phyloP scores from a whole-genome alignment of 2,888 invertebrate genomes.

The Ctenicera cuprea region DNA sequence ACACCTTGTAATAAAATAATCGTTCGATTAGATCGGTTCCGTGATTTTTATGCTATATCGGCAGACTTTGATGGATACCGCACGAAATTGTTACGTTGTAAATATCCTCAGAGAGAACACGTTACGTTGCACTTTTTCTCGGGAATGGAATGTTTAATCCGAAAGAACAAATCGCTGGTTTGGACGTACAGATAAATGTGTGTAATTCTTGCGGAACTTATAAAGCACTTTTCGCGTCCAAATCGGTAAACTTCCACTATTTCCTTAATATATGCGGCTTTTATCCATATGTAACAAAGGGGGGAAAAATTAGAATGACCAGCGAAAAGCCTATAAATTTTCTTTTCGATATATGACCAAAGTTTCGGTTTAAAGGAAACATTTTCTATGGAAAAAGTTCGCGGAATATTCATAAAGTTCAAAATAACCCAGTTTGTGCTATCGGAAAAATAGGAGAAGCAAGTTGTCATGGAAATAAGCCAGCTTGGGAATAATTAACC shows the following conservation, averaged over 20 bases:
- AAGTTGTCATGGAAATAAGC: too few species aligned
- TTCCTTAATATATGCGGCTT: slow-evolving; percentile 42
- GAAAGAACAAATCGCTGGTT: slow-evolving; percentile 33
- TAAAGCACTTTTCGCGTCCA: slow-evolving; percentile 25
- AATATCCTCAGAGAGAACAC: neutral
- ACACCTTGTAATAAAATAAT: neutral
- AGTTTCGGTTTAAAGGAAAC: neutral
- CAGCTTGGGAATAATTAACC: too few species aligned
- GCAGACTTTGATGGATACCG: slow-evolving; percentile 5
- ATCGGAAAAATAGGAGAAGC: too few species aligned
- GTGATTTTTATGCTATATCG: neutral
- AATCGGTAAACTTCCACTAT: slow-evolving; percentile 35
- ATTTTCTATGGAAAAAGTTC: slow-evolving; percentile 14
- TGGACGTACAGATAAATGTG: slow-evolving; percentile 38
- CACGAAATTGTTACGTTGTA: slow-evolving; percentile 10
- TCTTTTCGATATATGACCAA: slow-evolving; percentile 9
- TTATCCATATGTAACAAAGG: slow-evolving; percentile 34
- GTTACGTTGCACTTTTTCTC: slow-evolving; percentile 12
- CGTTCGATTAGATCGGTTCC: neutral
- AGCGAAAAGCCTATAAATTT: slow-evolving; percentile 2
- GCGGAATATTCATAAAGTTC: neutral
- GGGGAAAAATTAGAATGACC: slow-evolving; percentile 25
- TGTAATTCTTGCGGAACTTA: slow-evolving; percentile 40
- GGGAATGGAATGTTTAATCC: slow-evolving; percentile 31
- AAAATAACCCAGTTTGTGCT: too few species aligned